A percentile compares a stretch with the other conserved stretches of the same genome.
phyloP scores from a whole-genome alignment of 2,797 vertebrate genomes.

The Acropternis orthonyx region DNA sequence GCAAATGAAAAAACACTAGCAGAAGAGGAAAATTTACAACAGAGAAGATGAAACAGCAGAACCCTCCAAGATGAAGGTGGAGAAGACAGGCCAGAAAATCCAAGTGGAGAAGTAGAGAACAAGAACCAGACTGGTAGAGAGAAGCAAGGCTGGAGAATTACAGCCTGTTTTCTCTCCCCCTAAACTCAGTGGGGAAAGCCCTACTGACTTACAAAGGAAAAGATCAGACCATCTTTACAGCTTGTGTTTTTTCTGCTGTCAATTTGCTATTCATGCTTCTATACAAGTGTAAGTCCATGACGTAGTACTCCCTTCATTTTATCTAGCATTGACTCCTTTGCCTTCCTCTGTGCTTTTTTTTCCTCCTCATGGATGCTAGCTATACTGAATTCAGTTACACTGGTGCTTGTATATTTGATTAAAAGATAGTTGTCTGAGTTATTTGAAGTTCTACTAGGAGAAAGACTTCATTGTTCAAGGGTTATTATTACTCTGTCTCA shows the following conservation, averaged over 20 bases:
- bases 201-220: neutral
- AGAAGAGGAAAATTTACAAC: neutral
- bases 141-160: neutral
- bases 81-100: neutral
- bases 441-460: conserved; percentile 58
- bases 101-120: neutral
- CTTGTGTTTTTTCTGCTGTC: neutral
- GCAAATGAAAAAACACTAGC: neutral
- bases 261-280: neutral
- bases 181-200: neutral
- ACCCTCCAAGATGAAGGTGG: neutral
- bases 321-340: neutral
- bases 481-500: conserved; percentile 70
- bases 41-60: neutral
- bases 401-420: conserved; percentile 56
- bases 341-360: neutral
- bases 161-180: neutral
- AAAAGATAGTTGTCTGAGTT: conserved; percentile 60
- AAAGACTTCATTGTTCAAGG: conserved; percentile 58
- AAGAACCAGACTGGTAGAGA: neutral
- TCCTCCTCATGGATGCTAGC: neutral
- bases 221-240: neutral
- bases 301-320: neutral
- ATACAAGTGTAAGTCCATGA: neutral
- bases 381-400: neutral